A percentile compares a stretch with the other conserved stretches of the same genome.
phyloP scores from a whole-genome alignment of 2,797 vertebrate species.

The Lagorchestes hirsutus region DNA sequence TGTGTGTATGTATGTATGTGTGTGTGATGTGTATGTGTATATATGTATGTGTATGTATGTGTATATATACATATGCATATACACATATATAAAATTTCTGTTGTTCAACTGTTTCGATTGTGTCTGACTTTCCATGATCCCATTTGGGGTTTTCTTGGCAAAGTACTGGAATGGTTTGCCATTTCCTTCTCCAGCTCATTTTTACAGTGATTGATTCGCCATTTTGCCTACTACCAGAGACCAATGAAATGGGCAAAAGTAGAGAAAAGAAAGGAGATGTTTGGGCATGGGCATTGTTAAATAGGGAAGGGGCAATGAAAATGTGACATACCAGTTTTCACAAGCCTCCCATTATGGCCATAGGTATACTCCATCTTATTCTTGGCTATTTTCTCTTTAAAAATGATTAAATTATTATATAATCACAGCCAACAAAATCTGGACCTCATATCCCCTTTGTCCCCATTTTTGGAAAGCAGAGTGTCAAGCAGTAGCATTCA shows the following conservation, averaged over 20 bases:
- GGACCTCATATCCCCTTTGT: neutral
- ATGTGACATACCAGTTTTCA: neutral
- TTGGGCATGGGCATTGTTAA: neutral
- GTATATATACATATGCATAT: neutral
- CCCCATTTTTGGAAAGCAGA: neutral
- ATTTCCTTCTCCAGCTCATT: neutral
- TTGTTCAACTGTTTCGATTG: neutral
- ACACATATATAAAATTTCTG: neutral
- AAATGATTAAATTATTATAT: neutral
- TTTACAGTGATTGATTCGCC: neutral
- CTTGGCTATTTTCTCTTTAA: neutral
- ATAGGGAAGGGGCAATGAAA: neutral
- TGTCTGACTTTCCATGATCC: neutral
- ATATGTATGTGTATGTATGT: neutral
- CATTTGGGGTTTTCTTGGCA: neutral
- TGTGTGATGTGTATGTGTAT: neutral
- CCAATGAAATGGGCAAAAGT: neutral
- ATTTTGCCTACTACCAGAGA: neutral
- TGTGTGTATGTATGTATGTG: too few species aligned
- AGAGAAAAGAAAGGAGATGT: neutral
- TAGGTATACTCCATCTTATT: neutral
- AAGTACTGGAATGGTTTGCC: neutral
- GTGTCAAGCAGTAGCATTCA: neutral
- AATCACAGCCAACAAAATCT: neutral
- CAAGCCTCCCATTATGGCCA: neutral